These are phyloP conservation scores for Caerostris darwini DNA, from an alignment of 1,140 invertebrate genomes.

Conservation along the genomic window DNA sequence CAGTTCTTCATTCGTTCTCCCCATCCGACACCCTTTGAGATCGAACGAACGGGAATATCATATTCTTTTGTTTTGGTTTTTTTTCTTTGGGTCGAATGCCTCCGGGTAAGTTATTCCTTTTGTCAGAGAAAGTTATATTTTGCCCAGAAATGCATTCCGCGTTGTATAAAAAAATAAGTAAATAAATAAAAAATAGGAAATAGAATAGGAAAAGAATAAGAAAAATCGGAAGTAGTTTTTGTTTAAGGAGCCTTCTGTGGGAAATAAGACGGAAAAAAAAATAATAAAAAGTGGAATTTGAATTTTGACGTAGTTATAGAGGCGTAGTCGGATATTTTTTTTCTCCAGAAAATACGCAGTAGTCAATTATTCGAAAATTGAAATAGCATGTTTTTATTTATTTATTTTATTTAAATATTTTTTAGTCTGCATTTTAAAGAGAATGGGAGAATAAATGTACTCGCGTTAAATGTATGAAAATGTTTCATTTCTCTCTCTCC, in stretches of 20 bases:
- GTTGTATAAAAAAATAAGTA: neutral
- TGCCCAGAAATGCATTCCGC: slow-evolving; percentile 23
- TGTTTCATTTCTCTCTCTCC: neutral
- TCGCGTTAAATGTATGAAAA: neutral
- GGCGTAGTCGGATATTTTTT: neutral
- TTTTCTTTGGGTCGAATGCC: neutral
- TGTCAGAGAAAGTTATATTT: slow-evolving; percentile 29
- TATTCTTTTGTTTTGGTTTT: neutral
- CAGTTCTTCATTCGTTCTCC: neutral
- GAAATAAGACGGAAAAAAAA: neutral
- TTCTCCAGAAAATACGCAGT: neutral
- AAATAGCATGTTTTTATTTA: neutral
- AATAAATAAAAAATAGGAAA: neutral
- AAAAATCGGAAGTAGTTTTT: slow-evolving; percentile 14
- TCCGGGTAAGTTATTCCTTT: slow-evolving; percentile 43
- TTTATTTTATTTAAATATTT: neutral
- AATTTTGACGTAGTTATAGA: slow-evolving; percentile 6
- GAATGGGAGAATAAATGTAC: neutral
- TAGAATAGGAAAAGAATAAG: neutral
- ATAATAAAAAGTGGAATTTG: neutral
- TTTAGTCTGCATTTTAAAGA: neutral
- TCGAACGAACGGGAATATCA: slow-evolving; percentile 40
- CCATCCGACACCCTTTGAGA: neutral
- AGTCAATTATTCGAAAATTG: slow-evolving; percentile 33
- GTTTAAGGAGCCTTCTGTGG: neutral